Base-by-base conservation (phyloP, 2,113 vertebrate genomes). In the Camarhynchus parvulus region DNA sequence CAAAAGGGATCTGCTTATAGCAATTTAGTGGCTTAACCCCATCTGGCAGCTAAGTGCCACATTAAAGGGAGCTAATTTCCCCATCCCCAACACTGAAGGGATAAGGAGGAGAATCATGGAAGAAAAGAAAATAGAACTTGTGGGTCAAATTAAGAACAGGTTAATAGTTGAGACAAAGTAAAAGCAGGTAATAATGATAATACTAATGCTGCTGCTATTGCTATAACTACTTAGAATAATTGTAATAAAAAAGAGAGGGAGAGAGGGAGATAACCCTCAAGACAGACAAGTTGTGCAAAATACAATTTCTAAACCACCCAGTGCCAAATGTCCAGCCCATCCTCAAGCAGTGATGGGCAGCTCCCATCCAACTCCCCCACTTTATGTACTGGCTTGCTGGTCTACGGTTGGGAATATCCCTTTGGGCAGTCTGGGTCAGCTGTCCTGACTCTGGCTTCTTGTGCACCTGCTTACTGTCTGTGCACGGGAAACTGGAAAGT, bases 21-120 rank as follows among this genome's bases (percentile, higher is more conserved):
- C 8, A 49, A 20, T 69, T 33, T 13, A 35, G 20, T 30, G 55
- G 47, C 55, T 55, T 31, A 69, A 55, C 10, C 41, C 21, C 27
- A 49, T n/a, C 41, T 83, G 63, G 8, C 55, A 68, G 41, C 55
- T 23, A 31, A 49, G 21, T 42, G 64, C 30, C 47, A 27, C n/a
- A 22, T 9, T 35, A 15, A 35, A 37, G 22, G 22, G 11, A 61
- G 23, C 7, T 68, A 24, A 6, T 39, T 76, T 62, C 22, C 9
- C 7, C 53, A 68, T 22, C 4, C 30, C 4, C 25, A 47, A 5
- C 24, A 44, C 3, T 35, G 37, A 44, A 47, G 11, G n/a, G 8
- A 41, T 68, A 17, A 53, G 9, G n/a, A 62, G 17, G 14, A 12
- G 4, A 76, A 31, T 22, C 2, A 0, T 0, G 0, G 20, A 41